Evolutionary conservation across 2,888 invertebrate genomes (phyloP).

Genomic region (Plemyria rubiginata): DNA sequence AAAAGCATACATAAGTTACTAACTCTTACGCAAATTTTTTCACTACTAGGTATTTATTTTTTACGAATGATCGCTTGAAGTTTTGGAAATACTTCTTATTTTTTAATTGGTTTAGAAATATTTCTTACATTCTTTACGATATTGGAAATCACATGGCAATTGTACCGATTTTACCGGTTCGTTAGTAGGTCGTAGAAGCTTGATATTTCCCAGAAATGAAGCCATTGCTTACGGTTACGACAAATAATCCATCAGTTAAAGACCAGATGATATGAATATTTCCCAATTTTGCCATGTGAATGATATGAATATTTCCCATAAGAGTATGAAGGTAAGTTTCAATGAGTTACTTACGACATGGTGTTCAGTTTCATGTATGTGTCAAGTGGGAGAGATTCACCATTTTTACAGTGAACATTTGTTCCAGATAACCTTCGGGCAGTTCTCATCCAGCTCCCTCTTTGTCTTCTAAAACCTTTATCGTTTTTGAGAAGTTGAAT

Average conservation of each 20-base stretch:
- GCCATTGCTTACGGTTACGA: conserved; percentile 5
- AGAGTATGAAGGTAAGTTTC: neutral
- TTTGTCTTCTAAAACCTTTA: conserved; percentile 77
- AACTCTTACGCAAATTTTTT: no score
- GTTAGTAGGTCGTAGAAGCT: conserved; percentile 22
- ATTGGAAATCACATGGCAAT: conserved; percentile 9
- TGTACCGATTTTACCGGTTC: conserved; percentile 22
- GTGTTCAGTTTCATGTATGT: conserved; percentile 78
- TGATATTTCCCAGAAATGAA: conserved; percentile 21
- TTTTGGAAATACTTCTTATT: no score
- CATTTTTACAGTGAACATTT: conserved; percentile 62
- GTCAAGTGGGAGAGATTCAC: conserved; percentile 67
- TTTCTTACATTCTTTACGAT: neutral
- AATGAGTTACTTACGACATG: conserved; percentile 74
- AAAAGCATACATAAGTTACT: no score
- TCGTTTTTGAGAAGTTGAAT: conserved; percentile 77
- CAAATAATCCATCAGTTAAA: conserved; percentile 14
- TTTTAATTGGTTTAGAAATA: no score
- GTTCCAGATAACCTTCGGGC: conserved; percentile 75
- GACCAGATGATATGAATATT: no score
- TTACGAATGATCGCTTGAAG: neutral
- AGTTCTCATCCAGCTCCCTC: conserved; percentile 80
- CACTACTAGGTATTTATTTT: no score
- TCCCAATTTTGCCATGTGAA: no score
- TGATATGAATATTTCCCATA: conserved; percentile 7